Percentiles rank a stretch among this genome's conserved stretches.
phyloP scores from a whole-genome alignment of 2,113 vertebrate genomes.

The Megaptera novaeangliae region DNA sequence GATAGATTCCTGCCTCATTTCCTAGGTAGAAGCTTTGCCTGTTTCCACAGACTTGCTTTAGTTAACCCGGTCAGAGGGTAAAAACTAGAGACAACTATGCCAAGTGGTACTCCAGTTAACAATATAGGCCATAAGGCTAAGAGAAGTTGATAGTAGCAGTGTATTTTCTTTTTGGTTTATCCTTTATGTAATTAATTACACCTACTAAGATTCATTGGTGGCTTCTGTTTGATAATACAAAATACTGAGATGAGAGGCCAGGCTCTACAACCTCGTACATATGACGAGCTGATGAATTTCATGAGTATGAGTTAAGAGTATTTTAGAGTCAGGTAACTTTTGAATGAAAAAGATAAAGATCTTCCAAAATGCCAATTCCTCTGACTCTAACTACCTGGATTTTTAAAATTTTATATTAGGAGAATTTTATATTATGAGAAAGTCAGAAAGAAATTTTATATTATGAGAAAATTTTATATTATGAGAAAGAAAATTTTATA shows the following conservation, averaged over 20 bases:
- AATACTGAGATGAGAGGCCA: neutral
- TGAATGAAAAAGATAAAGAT: neutral
- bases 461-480: no score
- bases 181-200: neutral
- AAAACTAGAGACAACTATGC: neutral
- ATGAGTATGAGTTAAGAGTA: neutral
- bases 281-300: neutral
- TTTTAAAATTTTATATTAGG: neutral
- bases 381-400: neutral
- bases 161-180: neutral
- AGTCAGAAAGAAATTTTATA: neutral
- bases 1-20: neutral
- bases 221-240: neutral
- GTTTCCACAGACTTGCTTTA: neutral
- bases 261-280: neutral
- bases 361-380: neutral
- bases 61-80: neutral
- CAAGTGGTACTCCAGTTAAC: neutral
- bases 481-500: neutral
- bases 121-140: neutral
- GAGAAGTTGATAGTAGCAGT: neutral
- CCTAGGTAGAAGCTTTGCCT: neutral
- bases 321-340: neutral
- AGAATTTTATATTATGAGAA: neutral
- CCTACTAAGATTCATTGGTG: neutral